These are phyloP conservation scores for Patella caerulea DNA, from an alignment of 2,888 invertebrate species.

Conservation along the genomic window DNA sequence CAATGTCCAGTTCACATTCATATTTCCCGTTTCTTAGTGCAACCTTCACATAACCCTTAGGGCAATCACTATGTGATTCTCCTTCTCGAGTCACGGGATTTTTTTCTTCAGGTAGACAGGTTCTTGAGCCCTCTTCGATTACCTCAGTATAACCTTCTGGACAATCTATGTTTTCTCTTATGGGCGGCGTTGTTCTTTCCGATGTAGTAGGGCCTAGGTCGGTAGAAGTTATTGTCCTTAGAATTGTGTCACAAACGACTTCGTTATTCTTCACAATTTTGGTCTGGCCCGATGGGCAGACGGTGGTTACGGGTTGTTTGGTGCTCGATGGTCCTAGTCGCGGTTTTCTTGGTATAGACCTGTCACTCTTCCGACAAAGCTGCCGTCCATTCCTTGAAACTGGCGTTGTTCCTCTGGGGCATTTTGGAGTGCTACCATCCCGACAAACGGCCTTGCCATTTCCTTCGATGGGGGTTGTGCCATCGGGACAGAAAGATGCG, in stretches of 20 bases:
- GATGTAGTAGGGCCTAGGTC: neutral
- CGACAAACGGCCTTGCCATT: neutral
- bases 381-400: neutral
- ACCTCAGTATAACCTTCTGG: neutral
- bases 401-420: neutral
- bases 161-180: neutral
- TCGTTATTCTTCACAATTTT: neutral
- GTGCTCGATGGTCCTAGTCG: neutral
- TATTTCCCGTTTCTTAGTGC: neutral
- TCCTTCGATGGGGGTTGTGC: neutral
- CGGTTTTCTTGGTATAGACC: neutral
- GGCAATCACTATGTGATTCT: neutral
- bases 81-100: neutral
- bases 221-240: neutral
- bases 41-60: neutral
- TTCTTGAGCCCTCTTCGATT: neutral
- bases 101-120: neutral
- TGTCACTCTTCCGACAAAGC: neutral
- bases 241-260: neutral
- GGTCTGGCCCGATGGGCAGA: neutral
- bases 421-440: neutral
- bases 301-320: neutral
- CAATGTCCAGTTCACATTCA: neutral
- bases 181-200: neutral
- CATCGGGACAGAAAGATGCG: neutral